These are phyloP conservation scores for Parthenolecanium corni DNA, from an alignment of 2,888 invertebrate genomes.

Conservation along the genomic window DNA sequence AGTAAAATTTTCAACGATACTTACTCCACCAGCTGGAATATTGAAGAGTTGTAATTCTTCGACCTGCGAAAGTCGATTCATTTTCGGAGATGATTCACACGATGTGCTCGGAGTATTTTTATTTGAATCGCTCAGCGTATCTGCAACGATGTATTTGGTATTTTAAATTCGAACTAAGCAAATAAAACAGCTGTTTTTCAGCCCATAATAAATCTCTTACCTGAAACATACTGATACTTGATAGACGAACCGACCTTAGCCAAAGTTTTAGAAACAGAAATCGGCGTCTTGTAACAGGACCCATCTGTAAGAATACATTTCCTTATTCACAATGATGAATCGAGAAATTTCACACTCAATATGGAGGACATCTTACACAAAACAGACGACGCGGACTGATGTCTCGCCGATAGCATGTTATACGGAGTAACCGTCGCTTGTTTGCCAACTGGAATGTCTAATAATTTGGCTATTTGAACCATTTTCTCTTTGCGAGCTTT, in stretches of 20 bases:
- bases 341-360: not conserved
- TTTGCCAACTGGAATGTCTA: constrained; percentile 58
- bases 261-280: not conserved
- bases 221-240: constrained; percentile 4
- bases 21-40: too few species aligned
- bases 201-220: not conserved
- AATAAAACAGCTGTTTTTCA: not conserved
- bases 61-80: not conserved
- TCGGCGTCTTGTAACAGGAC: constrained; percentile 9
- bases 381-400: constrained; percentile 11
- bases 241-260: not conserved
- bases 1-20: too few species aligned
- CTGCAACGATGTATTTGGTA: too few species aligned
- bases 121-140: constrained; percentile 1
- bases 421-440: constrained; percentile 4
- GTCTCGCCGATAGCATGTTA: constrained; percentile 1
- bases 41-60: constrained; percentile 17
- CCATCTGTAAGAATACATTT: constrained; percentile 7
- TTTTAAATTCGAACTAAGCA: not conserved
- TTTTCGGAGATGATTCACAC: constrained; percentile 10
- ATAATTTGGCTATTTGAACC: constrained; percentile 81
- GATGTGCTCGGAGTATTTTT: constrained; percentile 15
- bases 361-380: constrained; percentile 17
- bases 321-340: too few species aligned
- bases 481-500: constrained; percentile 94